A percentile compares a stretch with the other conserved stretches of the same genome.
Conservation (phyloP, 2,113 vertebrate genomes). For the Chloebia gouldiae region DNA sequence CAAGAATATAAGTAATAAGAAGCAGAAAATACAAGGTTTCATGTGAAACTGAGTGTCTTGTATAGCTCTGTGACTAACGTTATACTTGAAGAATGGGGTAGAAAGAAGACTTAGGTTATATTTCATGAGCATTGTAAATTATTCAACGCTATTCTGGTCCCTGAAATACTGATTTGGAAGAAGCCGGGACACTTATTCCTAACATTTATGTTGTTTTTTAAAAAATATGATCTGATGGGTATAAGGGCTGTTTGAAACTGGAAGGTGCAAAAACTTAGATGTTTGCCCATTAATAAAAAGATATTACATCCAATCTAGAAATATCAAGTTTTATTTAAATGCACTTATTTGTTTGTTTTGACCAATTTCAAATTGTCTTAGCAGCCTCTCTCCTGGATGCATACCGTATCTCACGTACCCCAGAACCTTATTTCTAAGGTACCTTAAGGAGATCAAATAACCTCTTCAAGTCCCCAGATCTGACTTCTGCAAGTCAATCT, state of each 20-base stretch:
- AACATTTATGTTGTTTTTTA: background rate
- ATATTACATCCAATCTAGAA: background rate
- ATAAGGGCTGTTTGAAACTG: background rate
- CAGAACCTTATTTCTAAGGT: background rate
- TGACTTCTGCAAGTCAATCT: background rate
- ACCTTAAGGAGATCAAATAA: background rate
- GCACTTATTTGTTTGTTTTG: background rate
- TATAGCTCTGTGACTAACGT: background rate
- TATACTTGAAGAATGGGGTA: background rate
- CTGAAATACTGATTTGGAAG: background rate
- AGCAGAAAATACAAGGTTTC: background rate
- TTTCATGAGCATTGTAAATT: background rate
- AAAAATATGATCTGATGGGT: background rate
- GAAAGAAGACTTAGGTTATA: background rate
- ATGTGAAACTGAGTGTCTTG: background rate
- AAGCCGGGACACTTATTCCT: background rate
- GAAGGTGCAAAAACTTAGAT: background rate
- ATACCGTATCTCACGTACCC: background rate
- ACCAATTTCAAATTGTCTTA: background rate
- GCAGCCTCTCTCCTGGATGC: background rate
- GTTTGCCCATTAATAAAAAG: background rate
- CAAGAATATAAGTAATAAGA: background rate
- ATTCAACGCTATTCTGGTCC: background rate
- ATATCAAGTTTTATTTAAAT: background rate
- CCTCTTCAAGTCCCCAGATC: background rate